Base-by-base conservation (phyloP, 2,797 vertebrate species). In the Melanogrammus aeglefinus region DNA sequence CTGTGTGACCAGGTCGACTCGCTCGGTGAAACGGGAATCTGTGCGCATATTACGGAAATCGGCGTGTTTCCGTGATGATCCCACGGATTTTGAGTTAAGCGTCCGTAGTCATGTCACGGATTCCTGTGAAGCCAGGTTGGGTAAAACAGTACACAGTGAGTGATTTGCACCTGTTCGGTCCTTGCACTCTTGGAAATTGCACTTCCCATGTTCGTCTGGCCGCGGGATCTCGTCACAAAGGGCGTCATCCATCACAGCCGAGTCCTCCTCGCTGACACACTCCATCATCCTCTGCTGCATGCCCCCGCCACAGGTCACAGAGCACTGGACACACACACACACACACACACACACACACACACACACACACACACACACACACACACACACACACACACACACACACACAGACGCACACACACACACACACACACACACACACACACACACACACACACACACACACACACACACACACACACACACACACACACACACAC, bases 261-360 rank as follows among this genome's bases (percentile, higher is more conserved):
- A 86, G 79, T 91, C 89, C 72, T 82, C 80, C 75, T 87, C 80
- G 9, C 80, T 89, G 74, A 90, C 85, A 80, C 95, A 95, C 72
- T 39, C 86, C 74, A 94, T 88, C 1, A 80, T 83, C 47, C 94
- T 92, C 80, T 86, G 88, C 81, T 94, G 92, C 73, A 91, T 84
- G 29, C 94, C 95, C 24, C 84, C 91, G 35, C 92, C 94, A 44
- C 94, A 95, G 76, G 88, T 92, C 78, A 81, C 84, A 16, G 93
- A 92, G 84, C 95, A 95, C 94, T 95, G 76, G 29, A 80, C 51
- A 83, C 83, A 79, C 72, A 80, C 51, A 80, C 12, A 76, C 74
- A 78, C 66, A 77, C 35, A 31, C 31, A 74, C 29, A 73, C 39
- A 72, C 66, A 35, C n/a, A 79, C 1, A 44, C 8, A 38, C 9